Evolutionary conservation across 2,888 invertebrate genomes (phyloP).

Genomic region (Tyria jacobaeae): DNA sequence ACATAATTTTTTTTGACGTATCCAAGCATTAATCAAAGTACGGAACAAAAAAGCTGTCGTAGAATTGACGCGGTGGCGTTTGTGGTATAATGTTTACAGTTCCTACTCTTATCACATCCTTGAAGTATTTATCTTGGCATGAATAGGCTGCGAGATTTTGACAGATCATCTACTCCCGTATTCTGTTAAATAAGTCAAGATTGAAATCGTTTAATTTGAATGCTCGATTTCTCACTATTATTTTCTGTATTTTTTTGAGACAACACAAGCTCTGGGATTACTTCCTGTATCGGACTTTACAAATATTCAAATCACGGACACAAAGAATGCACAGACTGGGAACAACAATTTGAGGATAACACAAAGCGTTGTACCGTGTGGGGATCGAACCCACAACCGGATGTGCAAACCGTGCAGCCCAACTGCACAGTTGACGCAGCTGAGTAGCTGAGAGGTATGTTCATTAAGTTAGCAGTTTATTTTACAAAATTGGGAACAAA

Average conservation of each 20-base stretch:
- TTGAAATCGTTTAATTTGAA: conserved; percentile 47
- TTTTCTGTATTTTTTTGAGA: neutral
- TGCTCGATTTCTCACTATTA: conserved; percentile 33
- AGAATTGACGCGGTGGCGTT: conserved; percentile 25
- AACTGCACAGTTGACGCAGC: too few relatives aligned
- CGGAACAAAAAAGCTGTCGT: conserved; percentile 44
- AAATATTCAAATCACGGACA: too few relatives aligned
- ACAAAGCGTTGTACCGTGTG: too few relatives aligned
- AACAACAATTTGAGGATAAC: too few relatives aligned
- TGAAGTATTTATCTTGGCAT: conserved; percentile 72
- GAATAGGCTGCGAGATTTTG: conserved; percentile 71
- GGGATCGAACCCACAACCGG: too few relatives aligned
- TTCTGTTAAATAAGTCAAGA: conserved; percentile 73
- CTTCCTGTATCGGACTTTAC: neutral
- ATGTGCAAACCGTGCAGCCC: too few relatives aligned
- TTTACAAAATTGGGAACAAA: too few relatives aligned
- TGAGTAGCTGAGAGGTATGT: too few relatives aligned
- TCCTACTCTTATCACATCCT: conserved; percentile 64
- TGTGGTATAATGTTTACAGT: conserved; percentile 54
- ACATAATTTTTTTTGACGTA: conserved; percentile 56
- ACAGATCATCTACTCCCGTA: conserved; percentile 69
- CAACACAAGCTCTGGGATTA: neutral
- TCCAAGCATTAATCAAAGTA: conserved; percentile 57
- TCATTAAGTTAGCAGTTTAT: too few relatives aligned
- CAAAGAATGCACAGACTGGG: too few relatives aligned